Evolutionary conservation across 2,888 invertebrate species (phyloP), one percentile per base, ranked within the genome.

Genomic region (Dasypogon diadema): DNA sequence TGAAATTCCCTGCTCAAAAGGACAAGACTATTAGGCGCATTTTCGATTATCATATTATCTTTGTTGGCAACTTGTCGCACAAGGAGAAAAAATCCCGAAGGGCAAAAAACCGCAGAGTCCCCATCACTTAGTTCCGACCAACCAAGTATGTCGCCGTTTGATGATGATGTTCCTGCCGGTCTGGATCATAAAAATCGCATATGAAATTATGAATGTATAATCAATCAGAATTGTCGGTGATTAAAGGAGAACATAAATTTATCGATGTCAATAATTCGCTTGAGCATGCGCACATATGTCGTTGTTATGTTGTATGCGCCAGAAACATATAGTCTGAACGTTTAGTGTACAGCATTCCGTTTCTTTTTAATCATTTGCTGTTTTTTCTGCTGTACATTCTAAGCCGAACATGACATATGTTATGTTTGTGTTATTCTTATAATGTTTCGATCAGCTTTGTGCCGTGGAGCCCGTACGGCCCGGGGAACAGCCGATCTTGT

Each of bases 141-240:
- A 26, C 26, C 46, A 74, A 58, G 56, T 26, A 74, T 58, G 58
- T 48, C 56, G 73, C 42, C 56, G 73, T 60, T 74, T 74, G 74
- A 74, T 74, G 58, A 74, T 58, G 74, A 74, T 74, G 74, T 74
- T 74, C 74, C 58, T 74, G 74, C 46, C 60, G 74, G 48, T 74
- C 56, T 42, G 74, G 58, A 74, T 79, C 78, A 77, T 79, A 80
- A 79, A 80, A 80, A 79, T 78, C 78, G 78, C 77, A 80, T 80
- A 79, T 78, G 78, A 77, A 80, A 80, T 80, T 80, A 80, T 80
- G 80, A 80, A 80, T 80, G 79, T 74, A 80, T 80, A 80, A 80
- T 80, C 80, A 80, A 80, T 80, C 79, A 80, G 80, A 80, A 80
- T 80, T 80, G 80, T 79, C 80, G 80, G 79, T 79, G 79, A 79